Evolutionary conservation across 2,888 invertebrate species (phyloP).

Genomic region (Cynaeus angustus): DNA sequence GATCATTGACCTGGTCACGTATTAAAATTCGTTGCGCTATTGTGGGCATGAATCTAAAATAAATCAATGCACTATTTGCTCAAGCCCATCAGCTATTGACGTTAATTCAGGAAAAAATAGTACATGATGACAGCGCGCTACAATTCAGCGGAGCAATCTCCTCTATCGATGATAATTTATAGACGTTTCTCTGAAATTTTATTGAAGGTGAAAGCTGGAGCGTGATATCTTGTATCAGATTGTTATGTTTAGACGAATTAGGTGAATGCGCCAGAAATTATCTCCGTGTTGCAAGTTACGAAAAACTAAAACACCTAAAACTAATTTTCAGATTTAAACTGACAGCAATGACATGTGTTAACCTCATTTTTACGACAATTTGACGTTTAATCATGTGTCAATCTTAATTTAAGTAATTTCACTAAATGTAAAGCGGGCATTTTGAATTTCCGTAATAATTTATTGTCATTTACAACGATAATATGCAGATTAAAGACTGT

Average conservation of each 20-base stretch:
- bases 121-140: constrained; percentile 5
- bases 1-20: constrained; percentile 47
- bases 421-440: too few species aligned
- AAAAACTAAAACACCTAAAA: too few species aligned
- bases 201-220: constrained; percentile 24
- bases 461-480: too few species aligned
- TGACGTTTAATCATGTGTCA: too few species aligned
- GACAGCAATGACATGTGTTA: too few species aligned
- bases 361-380: too few species aligned
- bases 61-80: constrained; percentile 40
- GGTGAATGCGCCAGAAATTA: neutral
- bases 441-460: too few species aligned
- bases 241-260: neutral
- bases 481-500: too few species aligned
- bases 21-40: constrained; percentile 47
- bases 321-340: too few species aligned
- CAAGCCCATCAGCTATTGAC: constrained; percentile 24
- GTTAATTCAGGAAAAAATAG: constrained; percentile 24
- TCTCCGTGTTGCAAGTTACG: too few species aligned
- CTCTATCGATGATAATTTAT: constrained; percentile 11
- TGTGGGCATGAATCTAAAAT: constrained; percentile 46
- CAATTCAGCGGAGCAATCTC: neutral
- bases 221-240: constrained; percentile 17
- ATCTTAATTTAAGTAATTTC: too few species aligned
- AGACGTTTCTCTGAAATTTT: constrained; percentile 18